phyloP scores from a whole-genome alignment of 37 sponge, comb jelly and placozoan species.

The Spongia lamella region DNA sequence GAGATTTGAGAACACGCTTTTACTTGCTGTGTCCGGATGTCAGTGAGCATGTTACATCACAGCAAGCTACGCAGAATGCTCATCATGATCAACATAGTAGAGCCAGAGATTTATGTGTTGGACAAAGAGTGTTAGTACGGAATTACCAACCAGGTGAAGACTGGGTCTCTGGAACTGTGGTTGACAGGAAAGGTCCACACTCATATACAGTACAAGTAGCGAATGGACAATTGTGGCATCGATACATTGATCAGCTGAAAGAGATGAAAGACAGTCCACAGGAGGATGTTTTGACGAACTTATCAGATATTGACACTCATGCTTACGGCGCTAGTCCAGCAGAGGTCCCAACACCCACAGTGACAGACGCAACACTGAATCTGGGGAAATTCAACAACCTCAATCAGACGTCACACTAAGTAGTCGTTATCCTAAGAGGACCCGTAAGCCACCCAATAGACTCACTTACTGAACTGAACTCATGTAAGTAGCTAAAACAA shows the following conservation, averaged over 20 bases:
- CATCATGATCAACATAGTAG: conserved; percentile 1
- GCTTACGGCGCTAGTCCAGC: neutral
- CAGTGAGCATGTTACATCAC: neutral
- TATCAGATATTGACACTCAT: neutral
- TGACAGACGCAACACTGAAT: neutral
- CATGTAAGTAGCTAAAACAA: too few species aligned
- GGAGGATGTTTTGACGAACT: too few species aligned
- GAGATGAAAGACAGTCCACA: neutral
- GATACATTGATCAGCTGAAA: neutral
- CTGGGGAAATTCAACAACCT: neutral
- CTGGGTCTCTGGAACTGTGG: neutral
- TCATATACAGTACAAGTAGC: neutral
- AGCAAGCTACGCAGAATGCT: conserved; percentile 10
- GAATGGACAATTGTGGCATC: neutral
- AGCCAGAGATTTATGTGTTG: neutral
- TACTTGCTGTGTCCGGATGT: neutral
- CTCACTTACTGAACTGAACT: too few species aligned
- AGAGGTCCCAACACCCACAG: neutral
- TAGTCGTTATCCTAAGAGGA: too few species aligned
- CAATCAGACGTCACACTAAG: too few species aligned
- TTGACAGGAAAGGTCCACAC: neutral
- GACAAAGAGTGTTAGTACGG: neutral
- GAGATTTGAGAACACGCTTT: neutral
- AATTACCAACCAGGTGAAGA: neutral
- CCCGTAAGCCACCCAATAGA: too few species aligned